Base-by-base conservation (phyloP, 92 coral and sea anemone species). In the Chrysogorgia sp. region DNA sequence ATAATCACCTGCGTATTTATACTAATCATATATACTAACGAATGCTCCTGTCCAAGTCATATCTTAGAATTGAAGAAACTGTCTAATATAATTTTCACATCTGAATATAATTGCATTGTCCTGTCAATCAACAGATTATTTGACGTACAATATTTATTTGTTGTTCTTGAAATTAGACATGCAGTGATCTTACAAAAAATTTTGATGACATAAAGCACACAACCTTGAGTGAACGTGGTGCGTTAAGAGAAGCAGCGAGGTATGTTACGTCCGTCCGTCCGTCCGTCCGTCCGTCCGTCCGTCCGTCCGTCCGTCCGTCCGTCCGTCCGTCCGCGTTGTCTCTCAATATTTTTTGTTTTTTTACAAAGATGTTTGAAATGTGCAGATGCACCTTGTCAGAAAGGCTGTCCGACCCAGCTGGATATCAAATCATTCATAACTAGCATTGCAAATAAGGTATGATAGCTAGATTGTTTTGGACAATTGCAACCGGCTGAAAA, bases 201-300 rank as follows among this genome's bases (percentile, higher is more conserved):
- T 94, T 94, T 92, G 98, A 94, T 85, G 98, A 94, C 61, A 86
- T 94, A 83, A 94, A 94, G 71, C 98, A 94, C 83, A 92, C 98
- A 53, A 94, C 98, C 28, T 60, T 94, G 58, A 94, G 98, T 86
- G 98, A 94, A 53, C 84, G 98, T 76, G 98, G 92, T 72, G 98
- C 98, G 21, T 67, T 91, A 6, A 77, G 85, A 60, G 98, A 94
- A 84, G 96, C 98, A 34, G 83, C 96, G 40, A 92, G 97, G 97
- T 90, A 86, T 22, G 28, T 32, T 14, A 34, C 17, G 13, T 10
- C 13, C 62, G 15, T 41, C 17, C 34, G 19, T 14, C 19, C 10
- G 23, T 74, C 30, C n/a, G n/a, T 74, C 37, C 61, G 53, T 53
- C 40, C 34, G 1, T 63, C 13, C 23, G 14, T 22, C 26, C 31